Conservation (phyloP, 2,888 invertebrate species). For the Cataglyphis albicans region DNA sequence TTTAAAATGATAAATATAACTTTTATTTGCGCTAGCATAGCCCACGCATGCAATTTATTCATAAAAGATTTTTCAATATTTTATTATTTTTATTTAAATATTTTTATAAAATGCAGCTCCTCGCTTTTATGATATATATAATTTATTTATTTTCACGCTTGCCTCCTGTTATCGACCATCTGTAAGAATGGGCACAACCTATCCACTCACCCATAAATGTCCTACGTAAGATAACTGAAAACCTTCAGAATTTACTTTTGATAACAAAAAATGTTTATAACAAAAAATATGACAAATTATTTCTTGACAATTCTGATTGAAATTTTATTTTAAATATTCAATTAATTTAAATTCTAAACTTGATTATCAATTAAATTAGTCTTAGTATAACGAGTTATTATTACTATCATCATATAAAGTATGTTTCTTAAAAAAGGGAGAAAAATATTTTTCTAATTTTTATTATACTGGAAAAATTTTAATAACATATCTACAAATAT, state of each 20-base stretch:
- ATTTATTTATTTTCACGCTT: not conserved
- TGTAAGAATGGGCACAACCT: slow-evolving; percentile 6
- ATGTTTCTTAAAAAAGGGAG: not conserved
- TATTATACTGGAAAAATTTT: slow-evolving; percentile 10
- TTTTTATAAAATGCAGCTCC: not conserved
- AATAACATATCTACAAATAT: not conserved
- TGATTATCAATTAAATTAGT: not conserved
- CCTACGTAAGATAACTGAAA: slow-evolving; percentile 23
- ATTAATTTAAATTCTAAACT: no score
- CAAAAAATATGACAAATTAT: not conserved
- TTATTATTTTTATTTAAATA: not conserved
- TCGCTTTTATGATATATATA: not conserved
- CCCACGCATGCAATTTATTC: not conserved
- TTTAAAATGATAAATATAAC: not conserved
- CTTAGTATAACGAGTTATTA: not conserved
- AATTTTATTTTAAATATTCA: not conserved
- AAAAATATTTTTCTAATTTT: not conserved
- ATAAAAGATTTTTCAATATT: not conserved
- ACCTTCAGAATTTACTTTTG: not conserved
- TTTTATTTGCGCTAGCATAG: not conserved
- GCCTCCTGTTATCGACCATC: slow-evolving; percentile 29
- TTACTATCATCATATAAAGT: not conserved
- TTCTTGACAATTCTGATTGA: not conserved
- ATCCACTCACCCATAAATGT: slow-evolving; percentile 18
- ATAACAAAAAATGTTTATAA: not conserved